Evolutionary conservation across 2,888 invertebrate species (phyloP), one percentile per base, ranked within the genome.

Genomic region (Graphium colonna): DNA sequence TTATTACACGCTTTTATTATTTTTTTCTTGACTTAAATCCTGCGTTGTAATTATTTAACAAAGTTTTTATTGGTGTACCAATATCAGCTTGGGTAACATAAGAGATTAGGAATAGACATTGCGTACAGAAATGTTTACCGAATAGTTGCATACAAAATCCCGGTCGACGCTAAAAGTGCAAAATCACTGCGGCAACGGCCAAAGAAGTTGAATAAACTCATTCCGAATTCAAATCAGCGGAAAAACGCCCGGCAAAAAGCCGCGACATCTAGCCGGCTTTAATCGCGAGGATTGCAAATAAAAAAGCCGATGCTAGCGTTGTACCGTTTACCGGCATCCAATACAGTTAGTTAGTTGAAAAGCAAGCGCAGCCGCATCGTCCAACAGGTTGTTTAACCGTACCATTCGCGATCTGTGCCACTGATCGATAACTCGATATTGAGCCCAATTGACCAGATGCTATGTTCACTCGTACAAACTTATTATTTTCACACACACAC

Each of bases 261-360:
- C 40, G 39, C 51, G 42, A 18, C 45, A 49, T 53, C 47, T 51
- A 42, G 36, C 47, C 51, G 55, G 58, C 44, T 28, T 55, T 63
- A 63, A 64, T 62, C 60, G 51, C 52, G 53, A 55, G 55, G 57
- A 62, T 60, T 63, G 63, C 64, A 67, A 68, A 64, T 61, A 67
- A 65, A 64, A 49, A 65, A n/a, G 58, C 44, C 63, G 62, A 58
- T 61, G 54, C 62, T 58, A 63, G 57, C 61, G 56, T 48, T 60
- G 63, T 67, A 69, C 68, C 67, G 68, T 74, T 71, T 62, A 65
- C 59, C 61, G 64, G 61, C 62, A 57, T 47, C 55, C 57, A 55
- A 56, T 72, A 72, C 71, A 73, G 73, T 74, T 74, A 73, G 65
- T 53, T 52, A 55, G 59, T 56, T 60, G 58, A 61, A 62, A 59